Evolutionary conservation across 2,797 vertebrate genomes (phyloP).

Genomic region (Takifugu ocellatus): DNA sequence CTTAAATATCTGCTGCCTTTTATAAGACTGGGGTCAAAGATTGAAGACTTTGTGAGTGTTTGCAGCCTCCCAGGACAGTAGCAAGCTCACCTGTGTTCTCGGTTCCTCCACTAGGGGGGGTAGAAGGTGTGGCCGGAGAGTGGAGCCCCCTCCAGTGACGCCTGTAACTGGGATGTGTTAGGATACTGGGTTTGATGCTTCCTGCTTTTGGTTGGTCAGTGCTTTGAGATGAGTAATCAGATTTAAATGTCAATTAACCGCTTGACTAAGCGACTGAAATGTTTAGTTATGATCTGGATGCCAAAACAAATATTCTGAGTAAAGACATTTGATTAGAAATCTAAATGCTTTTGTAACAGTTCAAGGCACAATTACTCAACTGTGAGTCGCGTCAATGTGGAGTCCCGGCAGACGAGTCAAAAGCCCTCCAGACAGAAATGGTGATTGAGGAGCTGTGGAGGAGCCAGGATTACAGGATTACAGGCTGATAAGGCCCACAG

Average conservation of each 20-base stretch:
- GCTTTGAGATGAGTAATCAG: neutral
- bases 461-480: conserved; percentile 35
- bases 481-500: conserved; percentile 42
- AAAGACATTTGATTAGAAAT: neutral
- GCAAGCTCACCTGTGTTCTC: conserved; percentile 56
- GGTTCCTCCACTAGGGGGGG: conserved; percentile 43
- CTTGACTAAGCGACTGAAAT: neutral
- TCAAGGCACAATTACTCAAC: neutral
- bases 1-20: conserved; percentile 19
- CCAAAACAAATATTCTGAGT: neutral
- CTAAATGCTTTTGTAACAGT: neutral
- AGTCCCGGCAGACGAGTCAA: neutral
- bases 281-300: neutral
- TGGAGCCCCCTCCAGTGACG: too few species aligned
- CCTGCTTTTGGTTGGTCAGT: too few species aligned
- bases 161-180: too few species aligned
- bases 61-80: conserved; percentile 31
- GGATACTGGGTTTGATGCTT: too few species aligned
- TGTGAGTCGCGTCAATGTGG: neutral
- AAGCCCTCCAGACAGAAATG: neutral
- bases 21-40: conserved; percentile 5
- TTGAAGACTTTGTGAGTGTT: conserved; percentile 14
- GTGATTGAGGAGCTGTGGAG: conserved; percentile 10
- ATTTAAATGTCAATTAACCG: neutral
- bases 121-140: neutral